Evolutionary conservation across 23 tunicate species (phyloP).

Genomic region (Diplosoma virens): DNA sequence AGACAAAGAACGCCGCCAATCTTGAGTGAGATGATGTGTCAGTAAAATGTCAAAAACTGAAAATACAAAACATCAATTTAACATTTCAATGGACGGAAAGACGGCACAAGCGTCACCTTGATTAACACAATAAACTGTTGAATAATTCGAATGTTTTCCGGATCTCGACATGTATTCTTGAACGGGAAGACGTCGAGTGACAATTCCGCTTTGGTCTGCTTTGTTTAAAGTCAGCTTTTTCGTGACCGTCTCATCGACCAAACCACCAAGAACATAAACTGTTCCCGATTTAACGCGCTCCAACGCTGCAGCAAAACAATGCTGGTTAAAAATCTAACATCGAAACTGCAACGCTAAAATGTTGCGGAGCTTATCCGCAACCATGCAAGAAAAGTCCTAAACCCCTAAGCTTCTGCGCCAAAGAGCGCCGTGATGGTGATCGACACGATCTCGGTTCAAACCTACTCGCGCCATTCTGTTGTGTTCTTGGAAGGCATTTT

Average conservation of each 20-base stretch:
- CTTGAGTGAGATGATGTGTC: constrained; percentile 27
- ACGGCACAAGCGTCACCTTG: constrained; percentile 49
- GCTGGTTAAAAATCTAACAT: background rate
- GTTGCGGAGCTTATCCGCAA: too few relatives aligned
- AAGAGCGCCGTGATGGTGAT: too few relatives aligned
- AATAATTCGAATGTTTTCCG: constrained; percentile 73
- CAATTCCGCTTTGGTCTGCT: constrained; percentile 34
- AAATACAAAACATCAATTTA: constrained; percentile 3
- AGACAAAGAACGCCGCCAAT: constrained; percentile 56
- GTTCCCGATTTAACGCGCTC: constrained; percentile 22
- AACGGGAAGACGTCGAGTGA: constrained; percentile 57
- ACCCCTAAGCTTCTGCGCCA: too few relatives aligned
- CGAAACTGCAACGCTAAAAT: too few relatives aligned
- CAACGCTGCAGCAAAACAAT: constrained; percentile 24
- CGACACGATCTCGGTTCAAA: too few relatives aligned
- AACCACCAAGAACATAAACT: constrained; percentile 77
- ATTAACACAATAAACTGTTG: constrained; percentile 80
- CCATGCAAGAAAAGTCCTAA: too few relatives aligned
- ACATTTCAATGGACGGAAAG: background rate
- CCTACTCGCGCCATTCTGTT: too few relatives aligned
- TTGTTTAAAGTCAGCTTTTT: constrained; percentile 63
- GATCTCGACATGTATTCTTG: constrained; percentile 56
- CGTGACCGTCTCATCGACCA: constrained; percentile 87
- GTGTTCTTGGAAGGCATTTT: too few relatives aligned
- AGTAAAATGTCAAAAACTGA: constrained; percentile 78